phyloP scores from a whole-genome alignment of 64 coral and sea anemone species.

The Porites lutea region DNA sequence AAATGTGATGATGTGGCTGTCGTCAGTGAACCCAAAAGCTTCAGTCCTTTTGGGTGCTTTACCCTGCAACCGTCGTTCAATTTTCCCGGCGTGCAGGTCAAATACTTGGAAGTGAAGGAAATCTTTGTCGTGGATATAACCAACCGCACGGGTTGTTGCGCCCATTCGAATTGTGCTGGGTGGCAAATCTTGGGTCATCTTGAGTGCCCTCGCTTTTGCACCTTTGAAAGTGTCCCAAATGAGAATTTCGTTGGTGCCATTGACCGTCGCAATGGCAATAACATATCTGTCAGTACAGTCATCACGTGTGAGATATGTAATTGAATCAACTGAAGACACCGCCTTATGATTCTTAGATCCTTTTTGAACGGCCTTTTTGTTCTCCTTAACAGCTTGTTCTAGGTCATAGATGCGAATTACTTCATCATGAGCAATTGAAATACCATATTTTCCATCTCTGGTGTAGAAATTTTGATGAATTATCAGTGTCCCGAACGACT shows the following conservation, averaged over 20 bases:
- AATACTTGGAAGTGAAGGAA: slow-evolving; percentile 52
- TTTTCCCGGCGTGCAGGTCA: slow-evolving; percentile 40
- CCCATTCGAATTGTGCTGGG: slow-evolving; percentile 50
- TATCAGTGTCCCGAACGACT: slow-evolving; percentile 56
- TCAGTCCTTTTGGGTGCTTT: slow-evolving; percentile 59
- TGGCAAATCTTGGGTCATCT: background rate
- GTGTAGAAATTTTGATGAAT: slow-evolving; percentile 54
- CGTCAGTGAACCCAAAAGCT: slow-evolving; percentile 45
- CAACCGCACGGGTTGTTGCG: slow-evolving; percentile 31
- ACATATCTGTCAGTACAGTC: slow-evolving; percentile 46
- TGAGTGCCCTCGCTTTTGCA: slow-evolving; percentile 36
- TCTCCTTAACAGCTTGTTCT: slow-evolving; percentile 31
- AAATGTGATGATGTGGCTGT: slow-evolving; percentile 46
- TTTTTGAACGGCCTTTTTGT: background rate
- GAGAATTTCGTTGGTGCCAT: slow-evolving; percentile 1
- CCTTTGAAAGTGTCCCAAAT: slow-evolving; percentile 46
- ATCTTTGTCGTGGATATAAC: slow-evolving; percentile 62
- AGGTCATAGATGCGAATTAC: slow-evolving; percentile 62
- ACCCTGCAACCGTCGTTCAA: slow-evolving; percentile 51
- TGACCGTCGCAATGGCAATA: slow-evolving; percentile 26
- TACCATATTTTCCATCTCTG: slow-evolving; percentile 50
- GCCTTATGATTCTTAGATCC: background rate
- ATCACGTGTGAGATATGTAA: slow-evolving; percentile 3
- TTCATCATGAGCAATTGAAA: slow-evolving; percentile 57
- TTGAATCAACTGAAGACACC: slow-evolving; percentile 49